phyloP scores from a whole-genome alignment of 2,888 invertebrate species.

The Proisotoma minuta region DNA sequence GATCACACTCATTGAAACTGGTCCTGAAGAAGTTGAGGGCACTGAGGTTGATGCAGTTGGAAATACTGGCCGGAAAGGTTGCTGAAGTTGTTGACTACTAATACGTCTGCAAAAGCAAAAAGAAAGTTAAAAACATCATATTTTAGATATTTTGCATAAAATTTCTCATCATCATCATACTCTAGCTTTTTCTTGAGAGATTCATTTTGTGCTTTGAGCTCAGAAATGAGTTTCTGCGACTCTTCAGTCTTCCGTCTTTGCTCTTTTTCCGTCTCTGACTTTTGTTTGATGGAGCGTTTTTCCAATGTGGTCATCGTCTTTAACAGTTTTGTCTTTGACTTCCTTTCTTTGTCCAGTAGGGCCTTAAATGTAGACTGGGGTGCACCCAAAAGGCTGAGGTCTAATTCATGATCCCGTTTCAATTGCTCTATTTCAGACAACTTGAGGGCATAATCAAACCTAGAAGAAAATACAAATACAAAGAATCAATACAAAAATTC shows the following conservation, averaged over 20 bases:
- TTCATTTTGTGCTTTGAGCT: conserved; percentile 38
- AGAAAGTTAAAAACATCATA: neutral
- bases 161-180: conserved; percentile 21
- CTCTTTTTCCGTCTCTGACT: conserved; percentile 36
- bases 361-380: conserved; percentile 41
- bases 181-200: conserved; percentile 38
- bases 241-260: conserved; percentile 33
- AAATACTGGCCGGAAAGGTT: conserved; percentile 43
- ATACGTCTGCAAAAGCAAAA: conserved; percentile 31
- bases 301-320: conserved; percentile 41
- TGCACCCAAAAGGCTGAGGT: conserved; percentile 34
- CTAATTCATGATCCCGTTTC: conserved; percentile 40
- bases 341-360: conserved; percentile 38
- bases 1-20: conserved; percentile 37
- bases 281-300: conserved; percentile 36
- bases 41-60: conserved; percentile 31
- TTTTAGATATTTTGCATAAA: neutral
- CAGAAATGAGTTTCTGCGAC: conserved; percentile 31
- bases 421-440: conserved; percentile 42
- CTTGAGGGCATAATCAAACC: conserved; percentile 39
- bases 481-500: conserved; percentile 9
- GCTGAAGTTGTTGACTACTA: conserved; percentile 33
- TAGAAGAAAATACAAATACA: conserved; percentile 19
- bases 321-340: conserved; percentile 33
- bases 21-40: conserved; percentile 28